These are phyloP conservation scores for Neoscelio sp. DNA, from an alignment of 2,888 invertebrate species.

Conservation along the genomic window DNA sequence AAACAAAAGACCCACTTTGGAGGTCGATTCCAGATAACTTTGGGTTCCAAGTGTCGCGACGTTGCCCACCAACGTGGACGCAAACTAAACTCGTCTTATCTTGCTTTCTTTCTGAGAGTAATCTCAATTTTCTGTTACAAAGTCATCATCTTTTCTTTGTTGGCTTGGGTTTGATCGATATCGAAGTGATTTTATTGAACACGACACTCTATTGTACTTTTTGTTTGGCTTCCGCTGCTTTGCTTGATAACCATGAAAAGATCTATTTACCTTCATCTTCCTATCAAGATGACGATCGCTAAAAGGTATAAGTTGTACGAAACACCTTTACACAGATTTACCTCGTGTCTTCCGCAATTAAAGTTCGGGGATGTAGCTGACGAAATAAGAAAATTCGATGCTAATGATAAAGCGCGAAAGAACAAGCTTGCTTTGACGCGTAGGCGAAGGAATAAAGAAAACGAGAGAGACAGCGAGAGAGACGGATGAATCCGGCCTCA, in stretches of 20 bases:
- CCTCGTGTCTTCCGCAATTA: constrained; percentile 55
- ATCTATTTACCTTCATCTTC: constrained; percentile 19
- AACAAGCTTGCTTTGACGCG: constrained; percentile 77
- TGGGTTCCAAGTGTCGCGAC: neutral
- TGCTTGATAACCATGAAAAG: constrained; percentile 3
- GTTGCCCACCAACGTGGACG: constrained; percentile 21
- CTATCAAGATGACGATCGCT: neutral
- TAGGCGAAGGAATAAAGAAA: constrained; percentile 79
- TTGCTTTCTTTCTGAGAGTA: neutral
- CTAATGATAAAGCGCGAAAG: constrained; percentile 79
- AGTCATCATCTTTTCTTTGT: constrained; percentile 8
- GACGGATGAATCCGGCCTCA: constrained; percentile 73
- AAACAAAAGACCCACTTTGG: constrained; percentile 38
- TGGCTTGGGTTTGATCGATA: constrained; percentile 10
- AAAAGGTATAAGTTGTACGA: constrained; percentile 8
- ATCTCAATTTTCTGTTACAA: too few relatives aligned
- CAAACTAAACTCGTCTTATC: constrained; percentile 33
- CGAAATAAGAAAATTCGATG: constrained; percentile 69
- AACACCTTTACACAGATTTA: constrained; percentile 43
- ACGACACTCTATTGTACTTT: too few relatives aligned
- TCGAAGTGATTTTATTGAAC: constrained; percentile 14
- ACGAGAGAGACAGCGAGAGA: constrained; percentile 51
- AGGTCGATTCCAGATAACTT: constrained; percentile 25
- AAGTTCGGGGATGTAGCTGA: constrained; percentile 60
- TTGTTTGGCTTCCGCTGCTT: neutral